Percentiles rank a stretch among this genome's conserved stretches.
These are phyloP conservation scores for Isotomurus palustris DNA, from an alignment of 2,888 invertebrate genomes.

Conservation along the genomic window DNA sequence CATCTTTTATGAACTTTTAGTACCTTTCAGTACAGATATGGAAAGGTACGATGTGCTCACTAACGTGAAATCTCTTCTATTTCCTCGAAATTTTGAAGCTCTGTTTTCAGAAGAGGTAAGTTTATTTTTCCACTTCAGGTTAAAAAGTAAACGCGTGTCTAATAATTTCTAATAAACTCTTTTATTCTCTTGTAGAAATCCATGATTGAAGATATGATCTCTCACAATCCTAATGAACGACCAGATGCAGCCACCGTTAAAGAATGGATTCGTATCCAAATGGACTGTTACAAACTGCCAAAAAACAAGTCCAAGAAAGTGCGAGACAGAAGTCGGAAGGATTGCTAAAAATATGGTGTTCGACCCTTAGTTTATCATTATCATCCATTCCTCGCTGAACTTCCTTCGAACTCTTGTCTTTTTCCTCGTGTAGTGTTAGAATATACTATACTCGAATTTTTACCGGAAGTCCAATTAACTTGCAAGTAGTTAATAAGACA, in stretches of 20 bases:
- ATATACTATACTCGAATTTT: no score
- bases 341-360: no score
- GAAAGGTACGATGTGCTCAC: slow-evolving; percentile 71
- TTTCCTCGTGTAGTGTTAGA: no score
- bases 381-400: no score
- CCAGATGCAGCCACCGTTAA: slow-evolving; percentile 53
- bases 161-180: slow-evolving; percentile 21
- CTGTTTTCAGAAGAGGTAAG: slow-evolving; percentile 69
- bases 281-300: no score
- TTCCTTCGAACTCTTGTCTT: no score
- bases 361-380: no score
- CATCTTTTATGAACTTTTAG: slow-evolving; percentile 86
- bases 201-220: slow-evolving; percentile 75
- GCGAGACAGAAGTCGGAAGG: no score
- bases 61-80: slow-evolving; percentile 61
- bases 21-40: slow-evolving; percentile 85
- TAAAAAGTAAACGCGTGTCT: background rate
- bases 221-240: slow-evolving; percentile 64
- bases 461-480: no score
- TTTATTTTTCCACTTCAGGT: no score
- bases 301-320: no score
- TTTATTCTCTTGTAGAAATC: slow-evolving; percentile 58
- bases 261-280: slow-evolving; percentile 33
- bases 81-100: slow-evolving; percentile 64
- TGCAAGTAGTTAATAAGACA: no score